Percentiles rank a stretch among this genome's conserved stretches.
These are phyloP conservation scores for Cheilosia impressa DNA, from an alignment of 2,888 invertebrate genomes.

Conservation along the genomic window DNA sequence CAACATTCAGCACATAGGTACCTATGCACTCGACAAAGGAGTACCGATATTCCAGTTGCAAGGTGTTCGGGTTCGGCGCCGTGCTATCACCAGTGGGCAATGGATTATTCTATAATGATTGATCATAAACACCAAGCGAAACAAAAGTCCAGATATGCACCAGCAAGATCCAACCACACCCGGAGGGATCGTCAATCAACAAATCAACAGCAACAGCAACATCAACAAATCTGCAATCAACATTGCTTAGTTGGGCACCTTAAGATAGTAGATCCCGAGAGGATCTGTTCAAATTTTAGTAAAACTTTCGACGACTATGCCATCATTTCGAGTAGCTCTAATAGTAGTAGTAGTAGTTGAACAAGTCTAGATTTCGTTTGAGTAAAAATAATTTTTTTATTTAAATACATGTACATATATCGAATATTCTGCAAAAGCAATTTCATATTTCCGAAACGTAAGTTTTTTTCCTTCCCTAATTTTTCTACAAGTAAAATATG, in stretches of 20 bases:
- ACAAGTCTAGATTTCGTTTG: background rate
- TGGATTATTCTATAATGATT: constrained; percentile 23
- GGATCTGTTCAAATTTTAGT: constrained; percentile 14
- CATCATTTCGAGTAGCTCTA: too few species aligned
- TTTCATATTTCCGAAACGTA: constrained; percentile 31
- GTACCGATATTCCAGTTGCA: background rate
- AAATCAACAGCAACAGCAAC: constrained; percentile 3
- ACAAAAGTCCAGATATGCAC: background rate
- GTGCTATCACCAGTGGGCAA: constrained; percentile 16
- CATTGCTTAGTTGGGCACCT: constrained; percentile 18
- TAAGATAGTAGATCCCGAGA: background rate
- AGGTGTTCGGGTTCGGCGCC: background rate
- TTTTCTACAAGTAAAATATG: constrained; percentile 3
- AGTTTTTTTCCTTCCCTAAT: constrained; percentile 20
- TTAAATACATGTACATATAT: background rate
- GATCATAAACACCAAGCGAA: constrained; percentile 3
- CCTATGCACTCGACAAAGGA: constrained; percentile 2
- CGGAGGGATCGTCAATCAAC: constrained; percentile 14
- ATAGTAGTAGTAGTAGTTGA: too few species aligned
- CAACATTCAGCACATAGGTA: too few species aligned
- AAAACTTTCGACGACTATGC: background rate
- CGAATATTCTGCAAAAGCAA: constrained; percentile 2
- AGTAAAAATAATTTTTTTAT: background rate
- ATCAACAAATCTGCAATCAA: constrained; percentile 35
- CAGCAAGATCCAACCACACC: background rate